These are phyloP conservation scores for Rhagophthalmus giganteus DNA, from an alignment of 2,888 invertebrate species.

Conservation along the genomic window DNA sequence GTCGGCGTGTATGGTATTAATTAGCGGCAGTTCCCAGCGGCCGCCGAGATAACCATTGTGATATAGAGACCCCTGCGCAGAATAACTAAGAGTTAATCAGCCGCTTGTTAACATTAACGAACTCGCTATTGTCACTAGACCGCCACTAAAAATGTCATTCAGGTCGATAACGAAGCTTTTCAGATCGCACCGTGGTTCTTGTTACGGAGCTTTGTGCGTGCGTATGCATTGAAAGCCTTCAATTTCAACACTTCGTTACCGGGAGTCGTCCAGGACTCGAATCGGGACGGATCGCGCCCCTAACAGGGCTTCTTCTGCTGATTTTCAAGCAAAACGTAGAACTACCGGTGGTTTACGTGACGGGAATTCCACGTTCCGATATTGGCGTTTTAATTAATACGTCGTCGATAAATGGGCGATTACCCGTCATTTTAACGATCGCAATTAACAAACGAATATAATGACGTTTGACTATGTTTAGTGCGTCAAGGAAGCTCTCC, in stretches of 20 bases:
- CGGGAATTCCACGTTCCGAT: constrained; percentile 20
- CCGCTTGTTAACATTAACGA: constrained; percentile 54
- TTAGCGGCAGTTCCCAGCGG: constrained; percentile 37
- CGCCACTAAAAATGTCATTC: constrained; percentile 51
- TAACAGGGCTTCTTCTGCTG: constrained; percentile 8
- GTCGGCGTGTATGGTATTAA: constrained; percentile 37
- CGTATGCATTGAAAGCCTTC: constrained; percentile 35
- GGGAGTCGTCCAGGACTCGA: constrained; percentile 21
- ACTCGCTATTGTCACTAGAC: constrained; percentile 48
- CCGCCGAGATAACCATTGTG: constrained; percentile 35
- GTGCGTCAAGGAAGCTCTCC: constrained; percentile 9
- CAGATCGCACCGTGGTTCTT: constrained; percentile 38
- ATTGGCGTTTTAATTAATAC: constrained; percentile 26
- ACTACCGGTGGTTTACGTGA: constrained; percentile 29
- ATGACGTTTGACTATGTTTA: constrained; percentile 28
- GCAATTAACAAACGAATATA: constrained; percentile 32
- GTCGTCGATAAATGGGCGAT: constrained; percentile 24
- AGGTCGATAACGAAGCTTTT: constrained; percentile 51
- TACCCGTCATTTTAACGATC: constrained; percentile 27
- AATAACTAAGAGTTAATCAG: constrained; percentile 51
- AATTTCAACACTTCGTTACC: constrained; percentile 30
- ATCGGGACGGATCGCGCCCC: constrained; percentile 16
- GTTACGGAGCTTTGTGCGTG: constrained; percentile 36
- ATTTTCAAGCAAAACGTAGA: constrained; percentile 5
- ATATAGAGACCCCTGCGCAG: constrained; percentile 35